phyloP scores from a whole-genome alignment of 1,140 invertebrate species.

The Drosophila ironensis region DNA sequence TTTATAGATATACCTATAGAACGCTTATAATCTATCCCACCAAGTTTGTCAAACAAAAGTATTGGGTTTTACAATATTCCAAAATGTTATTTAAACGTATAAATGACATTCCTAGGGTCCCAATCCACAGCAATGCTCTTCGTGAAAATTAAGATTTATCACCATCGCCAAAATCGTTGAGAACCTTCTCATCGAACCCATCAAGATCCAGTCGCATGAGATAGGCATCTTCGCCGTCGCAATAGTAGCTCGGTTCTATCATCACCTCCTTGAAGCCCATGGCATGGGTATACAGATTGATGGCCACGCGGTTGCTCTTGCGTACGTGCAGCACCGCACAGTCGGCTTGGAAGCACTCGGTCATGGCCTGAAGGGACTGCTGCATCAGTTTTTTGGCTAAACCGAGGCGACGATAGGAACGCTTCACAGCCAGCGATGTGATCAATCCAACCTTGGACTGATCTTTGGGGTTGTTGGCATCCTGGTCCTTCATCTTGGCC shows the following conservation, averaged over 20 bases:
- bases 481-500: conserved; percentile 98
- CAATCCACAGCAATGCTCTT: no score
- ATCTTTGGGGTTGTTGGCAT: conserved; percentile 85
- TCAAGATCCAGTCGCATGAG: conserved; percentile 97
- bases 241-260: conserved; percentile 99
- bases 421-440: conserved; percentile 97
- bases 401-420: conserved; percentile 94
- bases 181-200: conserved; percentile 53
- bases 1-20: no score
- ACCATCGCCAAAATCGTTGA: conserved; percentile 16
- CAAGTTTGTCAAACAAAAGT: no score
- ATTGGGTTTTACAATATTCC: no score
- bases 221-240: conserved; percentile 99
- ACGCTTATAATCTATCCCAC: no score
- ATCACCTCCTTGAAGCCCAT: conserved; percentile 98
- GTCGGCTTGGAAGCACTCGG: conserved; percentile 97
- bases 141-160: no score
- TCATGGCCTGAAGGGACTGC: conserved; percentile 92
- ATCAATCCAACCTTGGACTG: conserved; percentile 96
- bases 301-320: conserved; percentile 98
- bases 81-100: no score
- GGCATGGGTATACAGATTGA: conserved; percentile 98
- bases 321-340: conserved; percentile 99
- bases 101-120: no score
- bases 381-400: conserved; percentile 99